phyloP scores from a whole-genome alignment of 2,888 invertebrate genomes.

The Callyntrura guangdongensis region DNA sequence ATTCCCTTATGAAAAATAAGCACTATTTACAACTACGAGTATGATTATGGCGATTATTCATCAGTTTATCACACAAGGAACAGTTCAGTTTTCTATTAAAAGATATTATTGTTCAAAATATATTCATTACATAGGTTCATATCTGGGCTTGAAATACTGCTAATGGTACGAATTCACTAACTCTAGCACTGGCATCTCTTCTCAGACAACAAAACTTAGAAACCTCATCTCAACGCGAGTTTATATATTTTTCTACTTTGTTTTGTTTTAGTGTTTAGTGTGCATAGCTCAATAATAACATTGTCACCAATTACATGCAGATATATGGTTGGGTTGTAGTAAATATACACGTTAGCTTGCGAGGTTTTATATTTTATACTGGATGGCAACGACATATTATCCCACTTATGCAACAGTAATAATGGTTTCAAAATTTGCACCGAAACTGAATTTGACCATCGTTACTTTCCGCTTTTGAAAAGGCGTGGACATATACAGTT shows the following conservation, averaged over 20 bases:
- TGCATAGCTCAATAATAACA: conserved; percentile 22
- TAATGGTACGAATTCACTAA: not conserved
- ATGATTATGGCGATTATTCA: not conserved
- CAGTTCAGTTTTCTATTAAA: conserved; percentile 61
- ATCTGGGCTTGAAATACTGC: not conserved
- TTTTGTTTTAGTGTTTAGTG: not conserved
- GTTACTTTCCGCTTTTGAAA: no score
- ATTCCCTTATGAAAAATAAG: no score
- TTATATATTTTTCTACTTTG: conserved; percentile 18
- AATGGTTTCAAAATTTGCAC: conserved; percentile 10
- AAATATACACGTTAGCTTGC: not conserved
- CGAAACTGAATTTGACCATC: not conserved
- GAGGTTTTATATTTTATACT: conserved; percentile 39
- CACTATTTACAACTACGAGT: not conserved
- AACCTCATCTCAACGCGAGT: not conserved
- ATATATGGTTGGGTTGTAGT: not conserved
- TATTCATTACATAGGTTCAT: not conserved
- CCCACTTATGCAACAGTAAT: not conserved
- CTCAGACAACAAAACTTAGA: not conserved
- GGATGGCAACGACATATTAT: conserved; percentile 39
- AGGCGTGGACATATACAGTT: no score
- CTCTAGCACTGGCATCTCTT: not conserved
- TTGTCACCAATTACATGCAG: conserved; percentile 12
- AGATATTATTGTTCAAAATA: conserved; percentile 29
- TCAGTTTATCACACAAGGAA: conserved; percentile 71